These are phyloP conservation scores for Tupaia chinensis DNA, from an alignment of 2,113 vertebrate species.

Conservation along the genomic window DNA sequence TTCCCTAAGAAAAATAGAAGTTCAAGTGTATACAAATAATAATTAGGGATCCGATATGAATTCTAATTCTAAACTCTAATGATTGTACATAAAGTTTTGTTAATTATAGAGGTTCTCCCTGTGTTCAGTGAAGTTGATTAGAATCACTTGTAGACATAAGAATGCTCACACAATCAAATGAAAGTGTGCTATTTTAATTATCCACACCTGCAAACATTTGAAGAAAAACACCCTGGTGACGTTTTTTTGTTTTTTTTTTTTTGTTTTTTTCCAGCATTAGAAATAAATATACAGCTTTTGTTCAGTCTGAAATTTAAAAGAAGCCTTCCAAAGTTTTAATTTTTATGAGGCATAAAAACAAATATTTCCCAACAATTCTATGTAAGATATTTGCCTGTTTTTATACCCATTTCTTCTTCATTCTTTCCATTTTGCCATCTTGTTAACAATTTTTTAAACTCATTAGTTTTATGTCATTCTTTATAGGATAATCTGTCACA, in stretches of 20 bases:
- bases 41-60: slow-evolving; percentile 39
- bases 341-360: not conserved
- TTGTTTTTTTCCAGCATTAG: slow-evolving; percentile 73
- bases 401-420: not conserved
- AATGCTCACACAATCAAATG: slow-evolving; percentile 84
- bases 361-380: slow-evolving; percentile 36
- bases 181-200: slow-evolving; percentile 84
- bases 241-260: too few species aligned
- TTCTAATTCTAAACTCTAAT: slow-evolving; percentile 63
- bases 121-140: slow-evolving; percentile 80
- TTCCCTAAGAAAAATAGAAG: slow-evolving; percentile 34
- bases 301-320: slow-evolving; percentile 79
- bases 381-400: not conserved
- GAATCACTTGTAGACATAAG: slow-evolving; percentile 80
- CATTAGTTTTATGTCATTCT: not conserved
- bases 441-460: not conserved
- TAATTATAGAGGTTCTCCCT: slow-evolving; percentile 77
- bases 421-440: not conserved
- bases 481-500: not conserved
- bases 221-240: slow-evolving; percentile 70
- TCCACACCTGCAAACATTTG: slow-evolving; percentile 85
- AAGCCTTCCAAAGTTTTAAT: slow-evolving; percentile 64
- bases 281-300: slow-evolving; percentile 78
- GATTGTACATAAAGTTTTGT: slow-evolving; percentile 67
- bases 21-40: slow-evolving; percentile 56